Percentiles rank a stretch among this genome's conserved stretches.
Evolutionary conservation across 2,888 invertebrate species (phyloP).

Genomic region (Sminthurides aquaticus): DNA sequence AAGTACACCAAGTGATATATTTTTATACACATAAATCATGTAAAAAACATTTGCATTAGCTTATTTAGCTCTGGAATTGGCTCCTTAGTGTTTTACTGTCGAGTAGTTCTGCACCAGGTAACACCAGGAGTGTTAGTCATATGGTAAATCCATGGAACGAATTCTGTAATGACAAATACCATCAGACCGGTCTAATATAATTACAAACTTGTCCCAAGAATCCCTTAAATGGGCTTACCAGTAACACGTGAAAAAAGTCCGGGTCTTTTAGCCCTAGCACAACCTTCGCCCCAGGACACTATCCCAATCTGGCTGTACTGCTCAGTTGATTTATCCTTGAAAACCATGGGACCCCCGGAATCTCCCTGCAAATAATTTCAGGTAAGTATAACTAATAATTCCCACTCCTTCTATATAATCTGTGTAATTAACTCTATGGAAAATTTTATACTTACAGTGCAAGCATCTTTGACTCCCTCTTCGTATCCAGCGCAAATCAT

Average conservation of each 20-base stretch:
- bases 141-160: conserved; percentile 28
- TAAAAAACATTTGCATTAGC: no score
- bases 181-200: not conserved
- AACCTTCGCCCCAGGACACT: conserved; percentile 35
- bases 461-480: conserved; percentile 16
- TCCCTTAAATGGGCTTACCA: conserved; percentile 21
- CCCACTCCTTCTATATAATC: no score
- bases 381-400: no score
- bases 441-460: conserved; percentile 13
- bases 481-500: conserved; percentile 24
- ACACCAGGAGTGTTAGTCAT: conserved; percentile 19
- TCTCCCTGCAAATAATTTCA: conserved; percentile 20
- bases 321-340: conserved; percentile 11
- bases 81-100: no score
- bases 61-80: no score
- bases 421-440: not conserved
- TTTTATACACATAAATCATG: no score
- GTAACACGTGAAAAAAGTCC: conserved; percentile 34
- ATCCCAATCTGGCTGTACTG: conserved; percentile 33
- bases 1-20: no score
- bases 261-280: conserved; percentile 28
- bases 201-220: not conserved
- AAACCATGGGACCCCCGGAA: conserved; percentile 14
- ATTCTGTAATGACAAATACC: conserved; percentile 18
- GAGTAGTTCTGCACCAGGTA: no score